These are phyloP conservation scores for Empidonax traillii DNA, from an alignment of 2,113 vertebrate species.

Conservation along the genomic window DNA sequence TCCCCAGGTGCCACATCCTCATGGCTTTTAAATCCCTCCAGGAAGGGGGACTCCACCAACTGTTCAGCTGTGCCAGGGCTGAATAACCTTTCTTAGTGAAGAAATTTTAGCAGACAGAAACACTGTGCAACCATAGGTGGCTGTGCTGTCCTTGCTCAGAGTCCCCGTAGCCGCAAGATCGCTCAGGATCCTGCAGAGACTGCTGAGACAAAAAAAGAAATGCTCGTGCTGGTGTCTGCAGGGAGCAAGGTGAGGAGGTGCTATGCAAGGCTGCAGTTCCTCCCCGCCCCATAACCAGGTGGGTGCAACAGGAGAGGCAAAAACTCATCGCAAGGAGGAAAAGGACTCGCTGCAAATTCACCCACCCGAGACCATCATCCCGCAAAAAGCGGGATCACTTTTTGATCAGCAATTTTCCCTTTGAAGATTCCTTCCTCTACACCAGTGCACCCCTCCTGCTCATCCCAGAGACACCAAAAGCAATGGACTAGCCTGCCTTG, in stretches of 20 bases:
- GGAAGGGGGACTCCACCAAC: neutral
- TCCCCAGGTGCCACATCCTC: too few relatives aligned
- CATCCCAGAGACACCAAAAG: neutral
- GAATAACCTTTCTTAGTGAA: accelerated
- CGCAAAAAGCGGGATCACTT: neutral
- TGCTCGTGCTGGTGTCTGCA: neutral
- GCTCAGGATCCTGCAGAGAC: neutral
- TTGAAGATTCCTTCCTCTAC: neutral
- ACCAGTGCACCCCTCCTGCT: too few relatives aligned
- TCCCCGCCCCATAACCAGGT: neutral
- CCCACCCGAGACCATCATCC: neutral
- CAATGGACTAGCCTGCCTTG: accelerated
- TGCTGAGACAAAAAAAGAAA: neutral
- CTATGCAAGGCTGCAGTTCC: neutral
- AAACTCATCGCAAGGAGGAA: neutral
- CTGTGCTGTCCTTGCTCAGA: neutral
- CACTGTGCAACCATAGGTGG: accelerated
- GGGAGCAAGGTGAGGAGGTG: neutral
- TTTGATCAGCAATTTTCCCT: neutral
- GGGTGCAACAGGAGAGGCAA: neutral
- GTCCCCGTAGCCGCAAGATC: neutral
- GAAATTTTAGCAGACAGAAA: neutral
- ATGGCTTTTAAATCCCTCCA: accelerated
- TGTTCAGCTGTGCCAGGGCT: neutral
- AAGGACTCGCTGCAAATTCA: accelerated